phyloP scores from a whole-genome alignment of 2,113 vertebrate species.

The Corydoras maculifer region DNA sequence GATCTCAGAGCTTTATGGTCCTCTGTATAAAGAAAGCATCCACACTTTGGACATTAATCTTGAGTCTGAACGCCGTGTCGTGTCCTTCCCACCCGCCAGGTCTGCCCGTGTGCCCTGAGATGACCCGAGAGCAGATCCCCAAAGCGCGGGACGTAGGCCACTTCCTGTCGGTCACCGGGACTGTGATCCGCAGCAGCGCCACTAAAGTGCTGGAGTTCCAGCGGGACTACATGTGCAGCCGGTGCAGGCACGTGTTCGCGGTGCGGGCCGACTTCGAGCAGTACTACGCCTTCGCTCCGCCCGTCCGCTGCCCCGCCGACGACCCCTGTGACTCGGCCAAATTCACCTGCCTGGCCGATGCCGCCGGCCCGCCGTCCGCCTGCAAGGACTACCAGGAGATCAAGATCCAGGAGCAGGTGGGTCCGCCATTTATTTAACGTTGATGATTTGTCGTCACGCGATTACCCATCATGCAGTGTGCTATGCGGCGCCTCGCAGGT shows the following conservation, averaged over 20 bases:
- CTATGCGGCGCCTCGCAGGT: conserved; percentile 60
- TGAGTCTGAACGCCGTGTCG: too few species aligned
- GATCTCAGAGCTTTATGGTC: too few species aligned
- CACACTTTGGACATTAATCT: neutral
- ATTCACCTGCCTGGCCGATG: conserved; percentile 79
- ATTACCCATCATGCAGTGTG: too few species aligned
- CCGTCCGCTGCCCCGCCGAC: conserved; percentile 68
- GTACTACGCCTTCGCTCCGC: conserved; percentile 73
- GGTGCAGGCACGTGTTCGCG: conserved; percentile 78
- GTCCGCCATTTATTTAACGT: neutral
- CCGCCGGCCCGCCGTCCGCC: conserved; percentile 63
- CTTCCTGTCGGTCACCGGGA: conserved; percentile 89
- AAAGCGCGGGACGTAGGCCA: conserved; percentile 83
- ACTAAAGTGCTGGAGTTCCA: conserved; percentile 90
- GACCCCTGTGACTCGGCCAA: conserved; percentile 77
- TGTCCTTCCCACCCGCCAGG: conserved; percentile 54
- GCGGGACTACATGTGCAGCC: conserved; percentile 85
- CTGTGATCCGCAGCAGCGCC: conserved; percentile 83
- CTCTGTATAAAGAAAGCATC: too few species aligned
- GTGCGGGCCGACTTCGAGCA: conserved; percentile 82
- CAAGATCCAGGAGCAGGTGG: conserved; percentile 95
- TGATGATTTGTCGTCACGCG: too few species aligned
- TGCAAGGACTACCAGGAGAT: conserved; percentile 96
- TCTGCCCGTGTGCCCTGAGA: conserved; percentile 88
- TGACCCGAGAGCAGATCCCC: conserved; percentile 89